Conservation (phyloP, 2,888 invertebrate species). For the Agrochola litura region DNA sequence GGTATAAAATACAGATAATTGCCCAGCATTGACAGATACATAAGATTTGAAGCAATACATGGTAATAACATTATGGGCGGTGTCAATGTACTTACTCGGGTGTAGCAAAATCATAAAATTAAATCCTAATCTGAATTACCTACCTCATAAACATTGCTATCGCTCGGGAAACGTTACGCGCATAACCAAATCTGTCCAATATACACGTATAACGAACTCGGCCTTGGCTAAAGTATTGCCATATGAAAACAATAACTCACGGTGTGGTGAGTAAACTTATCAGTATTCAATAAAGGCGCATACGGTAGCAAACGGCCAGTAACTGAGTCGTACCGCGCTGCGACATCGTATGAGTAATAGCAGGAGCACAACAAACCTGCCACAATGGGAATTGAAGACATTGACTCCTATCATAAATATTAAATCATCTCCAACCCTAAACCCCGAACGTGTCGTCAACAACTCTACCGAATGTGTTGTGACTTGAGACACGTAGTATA, state of each 20-base stretch:
- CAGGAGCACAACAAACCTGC: conserved; percentile 71
- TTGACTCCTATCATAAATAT: conserved; percentile 66
- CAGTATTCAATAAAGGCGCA: conserved; percentile 81
- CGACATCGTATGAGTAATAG: conserved; percentile 82
- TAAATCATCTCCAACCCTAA: conserved; percentile 43
- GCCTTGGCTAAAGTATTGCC: conserved; percentile 68
- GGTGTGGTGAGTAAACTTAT: conserved; percentile 79
- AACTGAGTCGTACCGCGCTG: conserved; percentile 75
- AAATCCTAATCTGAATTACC: conserved; percentile 36
- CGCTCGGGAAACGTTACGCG: conserved; percentile 37
- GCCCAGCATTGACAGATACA: neutral
- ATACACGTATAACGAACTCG: conserved; percentile 53
- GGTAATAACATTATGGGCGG: neutral
- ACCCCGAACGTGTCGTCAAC: conserved; percentile 46
- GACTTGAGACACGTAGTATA: conserved; percentile 54
- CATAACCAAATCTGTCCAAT: conserved; percentile 55
- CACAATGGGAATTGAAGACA: conserved; percentile 73
- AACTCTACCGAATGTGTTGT: conserved; percentile 43
- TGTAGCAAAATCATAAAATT: conserved; percentile 17
- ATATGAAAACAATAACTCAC: conserved; percentile 72
- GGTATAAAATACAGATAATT: neutral
- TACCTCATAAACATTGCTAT: conserved; percentile 45
- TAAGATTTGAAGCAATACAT: neutral
- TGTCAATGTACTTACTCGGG: conserved; percentile 4
- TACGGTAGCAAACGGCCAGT: conserved; percentile 74